Evolutionary conservation across 1,140 invertebrate genomes (phyloP).

Genomic region (Hydropsyche tenuis): DNA sequence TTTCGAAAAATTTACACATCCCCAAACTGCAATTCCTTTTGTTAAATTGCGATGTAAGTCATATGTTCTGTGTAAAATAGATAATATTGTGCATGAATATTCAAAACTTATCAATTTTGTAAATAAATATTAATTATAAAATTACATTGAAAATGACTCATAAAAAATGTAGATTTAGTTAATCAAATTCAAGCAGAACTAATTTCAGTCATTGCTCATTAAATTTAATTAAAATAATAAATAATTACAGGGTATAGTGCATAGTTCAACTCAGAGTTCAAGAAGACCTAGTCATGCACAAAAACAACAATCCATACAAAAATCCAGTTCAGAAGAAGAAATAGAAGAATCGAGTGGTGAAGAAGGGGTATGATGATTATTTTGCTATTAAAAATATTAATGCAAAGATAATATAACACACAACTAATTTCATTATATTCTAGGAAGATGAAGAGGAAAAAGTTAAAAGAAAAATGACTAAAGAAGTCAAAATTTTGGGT

Average conservation of each 20-base stretch:
- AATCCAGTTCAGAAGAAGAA: conserved; percentile 62
- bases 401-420: not conserved
- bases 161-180: no score
- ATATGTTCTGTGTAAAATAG: no score
- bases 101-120: no score
- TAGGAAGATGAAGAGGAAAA: conserved; percentile 75
- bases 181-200: no score
- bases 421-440: conserved; percentile 34
- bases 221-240: no score
- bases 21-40: no score
- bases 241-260: conserved; percentile 41
- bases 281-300: conserved; percentile 62
- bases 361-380: conserved; percentile 54
- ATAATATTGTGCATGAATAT: no score
- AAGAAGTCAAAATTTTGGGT: conserved; percentile 76
- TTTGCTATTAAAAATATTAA: not conserved
- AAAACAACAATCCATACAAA: conserved; percentile 59
- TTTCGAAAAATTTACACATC: no score
- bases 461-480: conserved; percentile 72
- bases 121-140: no score
- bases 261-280: conserved; percentile 58
- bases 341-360: conserved; percentile 62
- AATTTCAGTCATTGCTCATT: no score
- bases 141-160: no score
- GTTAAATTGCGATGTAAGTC: no score